Evolutionary conservation across 2,888 invertebrate species (phyloP).

Genomic region (Nycteola revayana): DNA sequence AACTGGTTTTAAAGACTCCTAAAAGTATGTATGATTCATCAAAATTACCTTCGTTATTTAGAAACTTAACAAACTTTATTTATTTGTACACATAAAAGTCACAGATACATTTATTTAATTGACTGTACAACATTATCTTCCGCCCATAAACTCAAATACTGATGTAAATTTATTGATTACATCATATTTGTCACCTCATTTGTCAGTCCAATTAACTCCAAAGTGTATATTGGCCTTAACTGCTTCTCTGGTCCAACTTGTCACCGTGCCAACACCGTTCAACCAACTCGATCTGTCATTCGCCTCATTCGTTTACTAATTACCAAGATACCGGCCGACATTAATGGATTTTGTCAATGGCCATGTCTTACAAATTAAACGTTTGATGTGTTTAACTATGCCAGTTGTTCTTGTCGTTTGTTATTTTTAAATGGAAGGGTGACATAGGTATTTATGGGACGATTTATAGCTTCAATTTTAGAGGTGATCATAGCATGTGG

Average conservation of each 20-base stretch:
- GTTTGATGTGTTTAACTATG: slow-evolving; percentile 73
- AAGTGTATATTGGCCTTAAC: slow-evolving; percentile 17
- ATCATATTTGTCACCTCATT: too few relatives aligned
- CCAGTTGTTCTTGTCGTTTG: slow-evolving; percentile 15
- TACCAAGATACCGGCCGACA: slow-evolving; percentile 58
- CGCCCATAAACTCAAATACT: too few relatives aligned
- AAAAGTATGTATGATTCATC: too few relatives aligned
- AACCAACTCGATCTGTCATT: slow-evolving; percentile 68
- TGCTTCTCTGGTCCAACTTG: slow-evolving; percentile 41
- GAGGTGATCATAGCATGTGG: too few relatives aligned
- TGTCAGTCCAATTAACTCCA: too few relatives aligned
- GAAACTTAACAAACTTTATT: too few relatives aligned
- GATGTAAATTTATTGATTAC: too few relatives aligned
- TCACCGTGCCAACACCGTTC: slow-evolving; percentile 64
- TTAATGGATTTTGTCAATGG: slow-evolving; percentile 80
- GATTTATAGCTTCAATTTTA: background rate
- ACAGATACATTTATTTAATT: too few relatives aligned
- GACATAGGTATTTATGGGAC: slow-evolving; percentile 5
- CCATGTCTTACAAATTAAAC: slow-evolving; percentile 41
- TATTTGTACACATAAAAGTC: too few relatives aligned
- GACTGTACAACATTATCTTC: too few relatives aligned
- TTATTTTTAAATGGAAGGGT: slow-evolving; percentile 18
- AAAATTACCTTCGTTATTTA: too few relatives aligned
- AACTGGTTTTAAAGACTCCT: too few relatives aligned
- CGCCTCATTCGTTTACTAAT: slow-evolving; percentile 79